phyloP scores from a whole-genome alignment of 1,140 invertebrate species.

The Drosophila kohkoa region DNA sequence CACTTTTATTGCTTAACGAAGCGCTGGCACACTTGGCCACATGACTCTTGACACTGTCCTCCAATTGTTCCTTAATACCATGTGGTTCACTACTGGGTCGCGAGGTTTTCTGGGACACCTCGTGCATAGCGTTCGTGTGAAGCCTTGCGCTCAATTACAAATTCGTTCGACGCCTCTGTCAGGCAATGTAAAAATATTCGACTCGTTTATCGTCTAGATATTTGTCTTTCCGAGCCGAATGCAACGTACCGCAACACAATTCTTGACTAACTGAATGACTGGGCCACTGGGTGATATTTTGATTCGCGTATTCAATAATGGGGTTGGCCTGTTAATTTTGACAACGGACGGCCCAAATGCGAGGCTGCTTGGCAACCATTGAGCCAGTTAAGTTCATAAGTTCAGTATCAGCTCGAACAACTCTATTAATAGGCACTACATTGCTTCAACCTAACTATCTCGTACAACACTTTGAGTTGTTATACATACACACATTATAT shows the following conservation, averaged over 20 bases:
- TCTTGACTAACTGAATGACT: conserved; percentile 38
- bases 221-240: conserved; percentile 7
- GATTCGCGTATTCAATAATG: background rate
- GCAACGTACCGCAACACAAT: conserved; percentile 8
- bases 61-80: conserved; percentile 35
- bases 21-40: conserved; percentile 61
- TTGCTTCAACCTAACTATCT: no score
- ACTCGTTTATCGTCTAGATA: background rate
- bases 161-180: conserved; percentile 12
- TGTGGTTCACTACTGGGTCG: conserved; percentile 70
- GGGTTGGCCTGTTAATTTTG: conserved; percentile 65
- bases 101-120: conserved; percentile 32
- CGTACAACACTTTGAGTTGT: no score
- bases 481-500: no score
- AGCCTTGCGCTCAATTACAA: conserved; percentile 59
- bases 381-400: conserved; percentile 79
- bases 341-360: conserved; percentile 24
- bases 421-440: conserved; percentile 72
- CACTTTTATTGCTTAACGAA: conserved; percentile 46
- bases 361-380: conserved; percentile 72
- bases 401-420: conserved; percentile 72
- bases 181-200: conserved; percentile 10
- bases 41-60: conserved; percentile 10
- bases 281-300: conserved; percentile 66
- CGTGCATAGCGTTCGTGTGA: conserved; percentile 60